Base-by-base conservation (phyloP, 1,140 invertebrate species). In the Lepidurus apus region DNA sequence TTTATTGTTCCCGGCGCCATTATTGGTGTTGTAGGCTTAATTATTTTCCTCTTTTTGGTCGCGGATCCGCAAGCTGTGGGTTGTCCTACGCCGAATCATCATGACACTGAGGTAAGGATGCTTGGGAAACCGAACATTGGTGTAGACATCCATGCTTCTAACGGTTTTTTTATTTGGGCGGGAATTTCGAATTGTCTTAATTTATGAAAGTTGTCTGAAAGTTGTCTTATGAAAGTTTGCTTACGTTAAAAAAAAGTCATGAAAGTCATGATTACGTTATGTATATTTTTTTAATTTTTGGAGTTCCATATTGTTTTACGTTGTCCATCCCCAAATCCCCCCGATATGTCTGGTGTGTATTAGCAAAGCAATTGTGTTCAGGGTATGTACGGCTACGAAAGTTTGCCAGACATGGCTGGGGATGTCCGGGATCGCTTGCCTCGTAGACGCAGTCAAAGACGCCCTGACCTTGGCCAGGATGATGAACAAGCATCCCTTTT, bases 1-100 rank as follows among this genome's bases (percentile, higher is more conserved):
- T 98, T 98, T 84, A 91, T 97, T 53, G 90, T 97, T 75, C 97
- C 97, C 7, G 94, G 93, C n/a, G 85, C 91, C 11, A 92, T 96
- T 74, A 97, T 98, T 84, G 92, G 89, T 3, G 78, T 84, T 0
- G 84, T 90, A 17, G 96, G 95, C 13, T 89, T 96, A 79, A 74
- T 96, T 0, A 88, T 96, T 24, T 97, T 96, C 84, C 85, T 98
- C 42, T 95, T 98, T 84, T 85, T 98, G 17, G 91, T 93, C 0
- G 90, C 92, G 74, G 90, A 91, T 82, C 95, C 95, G 0, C 85
- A 87, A 77, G 89, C 92, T 83, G 91, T 96, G 53, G 91, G 90
- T 6, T 90, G 88, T 81, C 81, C 85, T 73, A 82, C 86, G 74
- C 86, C 89, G 10, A 82, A 85, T 77, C 82, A 84, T 75, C 80